Conservation (phyloP, 2,888 invertebrate genomes). For the Hemithea aestivaria region DNA sequence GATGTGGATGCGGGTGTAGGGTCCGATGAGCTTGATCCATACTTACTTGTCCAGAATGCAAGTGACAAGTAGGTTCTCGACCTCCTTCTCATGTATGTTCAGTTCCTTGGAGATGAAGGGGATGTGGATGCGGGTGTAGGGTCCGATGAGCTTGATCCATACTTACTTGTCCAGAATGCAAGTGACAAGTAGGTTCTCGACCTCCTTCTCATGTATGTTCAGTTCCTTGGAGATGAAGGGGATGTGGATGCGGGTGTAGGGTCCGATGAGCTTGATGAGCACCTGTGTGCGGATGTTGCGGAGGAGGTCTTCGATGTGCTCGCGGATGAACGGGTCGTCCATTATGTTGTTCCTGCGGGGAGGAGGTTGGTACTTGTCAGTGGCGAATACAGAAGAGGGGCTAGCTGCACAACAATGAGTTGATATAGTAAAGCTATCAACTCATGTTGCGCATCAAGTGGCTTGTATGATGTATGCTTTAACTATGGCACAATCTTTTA, state of each 20-base stretch:
- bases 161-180: constrained; percentile 98
- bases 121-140: constrained; percentile 98
- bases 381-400: too few relatives aligned
- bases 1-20: constrained; percentile 98
- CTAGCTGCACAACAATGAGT: too few relatives aligned
- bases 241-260: constrained; percentile 98
- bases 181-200: constrained; percentile 96
- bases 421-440: too few relatives aligned
- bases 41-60: constrained; percentile 98
- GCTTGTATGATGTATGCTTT: too few relatives aligned
- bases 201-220: constrained; percentile 95
- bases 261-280: constrained; percentile 96
- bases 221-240: constrained; percentile 97
- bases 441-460: too few relatives aligned
- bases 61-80: constrained; percentile 96
- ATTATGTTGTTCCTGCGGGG: constrained; percentile 89
- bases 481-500: too few relatives aligned
- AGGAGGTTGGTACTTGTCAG: too few relatives aligned
- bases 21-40: constrained; percentile 91
- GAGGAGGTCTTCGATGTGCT: constrained; percentile 98
- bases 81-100: constrained; percentile 95
- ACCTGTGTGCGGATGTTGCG: constrained; percentile 98
- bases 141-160: constrained; percentile 91
- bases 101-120: constrained; percentile 97
- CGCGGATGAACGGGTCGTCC: constrained; percentile 99